Conservation (phyloP, 2,797 vertebrate genomes). For the Anguilla pacifica region DNA sequence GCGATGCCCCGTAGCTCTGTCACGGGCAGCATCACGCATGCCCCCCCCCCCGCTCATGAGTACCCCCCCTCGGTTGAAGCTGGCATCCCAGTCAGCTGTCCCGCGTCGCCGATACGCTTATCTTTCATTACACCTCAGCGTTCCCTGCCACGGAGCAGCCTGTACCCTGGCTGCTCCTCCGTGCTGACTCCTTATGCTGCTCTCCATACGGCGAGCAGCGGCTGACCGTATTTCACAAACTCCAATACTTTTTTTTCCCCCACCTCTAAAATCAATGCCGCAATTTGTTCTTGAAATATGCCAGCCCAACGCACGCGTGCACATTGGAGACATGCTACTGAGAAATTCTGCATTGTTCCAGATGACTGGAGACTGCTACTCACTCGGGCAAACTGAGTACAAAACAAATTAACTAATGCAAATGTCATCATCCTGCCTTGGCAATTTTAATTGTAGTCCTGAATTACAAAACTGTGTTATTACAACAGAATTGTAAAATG, state of each 20-base stretch:
- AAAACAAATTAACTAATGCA: neutral
- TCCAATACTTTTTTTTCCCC: neutral
- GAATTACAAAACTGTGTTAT: neutral
- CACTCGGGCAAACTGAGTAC: neutral
- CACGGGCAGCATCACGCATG: constrained; percentile 50
- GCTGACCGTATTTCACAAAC: neutral
- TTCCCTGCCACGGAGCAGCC: neutral
- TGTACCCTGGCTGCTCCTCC: neutral
- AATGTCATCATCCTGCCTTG: neutral
- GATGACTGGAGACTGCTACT: neutral
- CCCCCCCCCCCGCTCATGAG: constrained; percentile 55
- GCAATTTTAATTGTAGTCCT: neutral
- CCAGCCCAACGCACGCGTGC: neutral
- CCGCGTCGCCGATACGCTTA: constrained; percentile 43
- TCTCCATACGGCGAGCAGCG: neutral
- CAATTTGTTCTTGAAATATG: neutral
- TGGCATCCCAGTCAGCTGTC: constrained; percentile 29
- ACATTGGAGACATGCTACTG: neutral
- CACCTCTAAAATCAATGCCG: neutral
- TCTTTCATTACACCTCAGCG: constrained; percentile 30
- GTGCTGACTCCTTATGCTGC: neutral
- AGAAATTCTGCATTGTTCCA: neutral
- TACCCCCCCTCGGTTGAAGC: constrained; percentile 40
- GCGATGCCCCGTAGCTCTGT: constrained; percentile 44
- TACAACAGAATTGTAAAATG: too few relatives aligned